Percentiles rank a stretch among this genome's conserved stretches.
Conservation (phyloP, 2,888 invertebrate genomes). For the Cryptophagus acutangulus region DNA sequence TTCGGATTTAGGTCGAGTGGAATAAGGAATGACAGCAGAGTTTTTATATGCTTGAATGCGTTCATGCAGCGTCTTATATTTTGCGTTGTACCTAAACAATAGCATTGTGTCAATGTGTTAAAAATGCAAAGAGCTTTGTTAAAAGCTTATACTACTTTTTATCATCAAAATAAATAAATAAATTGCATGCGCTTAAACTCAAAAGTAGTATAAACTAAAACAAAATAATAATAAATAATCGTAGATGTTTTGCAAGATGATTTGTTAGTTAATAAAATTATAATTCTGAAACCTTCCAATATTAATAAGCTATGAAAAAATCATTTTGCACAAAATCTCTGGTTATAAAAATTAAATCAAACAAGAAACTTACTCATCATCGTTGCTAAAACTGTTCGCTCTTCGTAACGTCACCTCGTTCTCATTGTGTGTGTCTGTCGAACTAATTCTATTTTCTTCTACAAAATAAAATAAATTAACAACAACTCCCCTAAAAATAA, state of each 20-base stretch:
- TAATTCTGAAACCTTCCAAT: slow-evolving; percentile 2
- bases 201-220: slow-evolving; percentile 21
- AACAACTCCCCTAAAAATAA: slow-evolving; percentile 2
- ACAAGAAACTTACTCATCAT: slow-evolving; percentile 68
- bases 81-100: slow-evolving; percentile 75
- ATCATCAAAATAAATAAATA: slow-evolving; percentile 22
- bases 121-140: slow-evolving; percentile 21
- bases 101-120: slow-evolving; percentile 38
- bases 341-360: slow-evolving; percentile 16
- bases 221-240: slow-evolving; percentile 22
- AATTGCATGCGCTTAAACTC: slow-evolving; percentile 5
- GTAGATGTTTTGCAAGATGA: slow-evolving; percentile 23
- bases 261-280: slow-evolving; percentile 1
- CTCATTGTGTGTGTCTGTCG: slow-evolving; percentile 44
- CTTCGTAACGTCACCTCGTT: slow-evolving; percentile 70
- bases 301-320: slow-evolving; percentile 12
- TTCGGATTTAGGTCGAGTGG: slow-evolving; percentile 36
- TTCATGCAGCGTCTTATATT: slow-evolving; percentile 80
- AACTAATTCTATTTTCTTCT: slow-evolving; percentile 49
- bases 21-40: slow-evolving; percentile 56
- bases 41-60: slow-evolving; percentile 73
- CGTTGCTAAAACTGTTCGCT: slow-evolving; percentile 80
- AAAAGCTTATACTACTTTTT: slow-evolving; percentile 36
- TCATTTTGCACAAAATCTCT: slow-evolving; percentile 36
- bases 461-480: slow-evolving; percentile 37